Percentiles rank a stretch among this genome's conserved stretches.
Evolutionary conservation across 2,888 invertebrate genomes (phyloP).

Genomic region (Orthosia gracilis): DNA sequence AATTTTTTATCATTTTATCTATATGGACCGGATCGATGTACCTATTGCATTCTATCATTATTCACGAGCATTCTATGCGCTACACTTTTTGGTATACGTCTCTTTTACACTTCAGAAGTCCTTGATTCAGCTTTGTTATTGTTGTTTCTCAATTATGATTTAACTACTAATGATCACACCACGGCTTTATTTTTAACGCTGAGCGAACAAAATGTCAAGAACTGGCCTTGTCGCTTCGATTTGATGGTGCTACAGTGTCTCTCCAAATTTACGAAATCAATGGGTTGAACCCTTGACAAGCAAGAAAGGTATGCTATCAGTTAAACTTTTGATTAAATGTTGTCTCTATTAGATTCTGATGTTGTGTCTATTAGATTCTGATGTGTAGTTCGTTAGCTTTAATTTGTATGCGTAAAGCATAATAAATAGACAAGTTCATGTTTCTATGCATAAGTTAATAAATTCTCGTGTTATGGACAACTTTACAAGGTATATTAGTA

Average conservation of each 20-base stretch:
- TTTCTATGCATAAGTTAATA: conserved; percentile 10
- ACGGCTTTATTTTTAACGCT: conserved; percentile 40
- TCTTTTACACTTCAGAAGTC: conserved; percentile 19
- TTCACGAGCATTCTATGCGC: neutral
- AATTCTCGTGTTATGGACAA: conserved; percentile 28
- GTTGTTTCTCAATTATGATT: conserved; percentile 30
- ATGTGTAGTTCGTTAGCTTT: neutral
- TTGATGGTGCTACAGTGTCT: conserved; percentile 20
- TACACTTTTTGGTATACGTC: neutral
- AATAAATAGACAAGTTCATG: conserved; percentile 1
- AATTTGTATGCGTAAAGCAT: conserved; percentile 17
- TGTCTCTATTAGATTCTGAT: no score
- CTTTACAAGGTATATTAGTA: conserved; percentile 18
- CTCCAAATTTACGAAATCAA: conserved; percentile 13
- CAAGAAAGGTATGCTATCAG: neutral
- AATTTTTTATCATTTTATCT: no score
- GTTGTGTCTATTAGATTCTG: no score
- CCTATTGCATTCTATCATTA: neutral
- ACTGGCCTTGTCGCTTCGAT: conserved; percentile 41
- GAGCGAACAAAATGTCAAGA: conserved; percentile 35
- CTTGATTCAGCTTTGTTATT: conserved; percentile 16
- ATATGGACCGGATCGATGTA: no score
- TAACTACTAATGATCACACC: conserved; percentile 13
- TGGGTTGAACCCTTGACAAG: neutral
- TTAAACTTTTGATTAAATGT: no score